These are phyloP conservation scores for Lordiphosa andalusiaca DNA, from an alignment of 2,888 invertebrate species.

Conservation along the genomic window DNA sequence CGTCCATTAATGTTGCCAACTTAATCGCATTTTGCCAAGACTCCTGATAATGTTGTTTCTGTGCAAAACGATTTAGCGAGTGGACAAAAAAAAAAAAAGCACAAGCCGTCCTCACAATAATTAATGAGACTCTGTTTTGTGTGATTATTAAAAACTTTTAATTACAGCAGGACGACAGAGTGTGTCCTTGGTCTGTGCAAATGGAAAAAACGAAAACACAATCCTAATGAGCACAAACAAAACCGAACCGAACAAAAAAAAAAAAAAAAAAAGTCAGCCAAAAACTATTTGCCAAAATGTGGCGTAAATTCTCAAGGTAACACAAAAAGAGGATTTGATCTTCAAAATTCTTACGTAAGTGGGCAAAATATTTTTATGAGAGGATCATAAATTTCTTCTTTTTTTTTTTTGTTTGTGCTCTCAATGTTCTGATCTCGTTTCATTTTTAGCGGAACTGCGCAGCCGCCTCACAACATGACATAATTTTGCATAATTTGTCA, in stretches of 20 bases:
- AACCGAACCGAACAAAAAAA: slow-evolving; percentile 32
- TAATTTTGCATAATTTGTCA: slow-evolving; percentile 67
- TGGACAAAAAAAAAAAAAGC: not conserved
- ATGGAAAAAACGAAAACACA: slow-evolving; percentile 27
- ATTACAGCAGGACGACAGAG: slow-evolving; percentile 4
- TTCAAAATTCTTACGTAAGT: slow-evolving; percentile 64
- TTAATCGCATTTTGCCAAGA: slow-evolving; percentile 64
- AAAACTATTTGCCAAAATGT: slow-evolving; percentile 51
- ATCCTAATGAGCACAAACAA: slow-evolving; percentile 54
- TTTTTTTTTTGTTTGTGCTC: slow-evolving; percentile 43
- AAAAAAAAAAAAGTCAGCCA: slow-evolving; percentile 14
- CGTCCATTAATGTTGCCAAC: slow-evolving; percentile 61
- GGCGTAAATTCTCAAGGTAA: slow-evolving; percentile 69
- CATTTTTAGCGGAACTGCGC: slow-evolving; percentile 44
- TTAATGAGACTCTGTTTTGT: slow-evolving; percentile 51
- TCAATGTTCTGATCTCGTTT: slow-evolving; percentile 73
- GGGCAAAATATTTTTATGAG: slow-evolving; percentile 60
- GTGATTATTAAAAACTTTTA: slow-evolving; percentile 57
- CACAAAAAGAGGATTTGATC: slow-evolving; percentile 1
- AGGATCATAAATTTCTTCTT: slow-evolving; percentile 48
- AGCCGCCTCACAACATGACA: slow-evolving; percentile 57
- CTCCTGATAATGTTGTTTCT: slow-evolving; percentile 69
- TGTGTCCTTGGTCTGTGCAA: slow-evolving; percentile 5
- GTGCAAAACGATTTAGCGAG: slow-evolving; percentile 64
- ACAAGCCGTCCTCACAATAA: slow-evolving; percentile 36